Conservation (phyloP, 2,113 vertebrate species). For the Lasiurus borealis region DNA sequence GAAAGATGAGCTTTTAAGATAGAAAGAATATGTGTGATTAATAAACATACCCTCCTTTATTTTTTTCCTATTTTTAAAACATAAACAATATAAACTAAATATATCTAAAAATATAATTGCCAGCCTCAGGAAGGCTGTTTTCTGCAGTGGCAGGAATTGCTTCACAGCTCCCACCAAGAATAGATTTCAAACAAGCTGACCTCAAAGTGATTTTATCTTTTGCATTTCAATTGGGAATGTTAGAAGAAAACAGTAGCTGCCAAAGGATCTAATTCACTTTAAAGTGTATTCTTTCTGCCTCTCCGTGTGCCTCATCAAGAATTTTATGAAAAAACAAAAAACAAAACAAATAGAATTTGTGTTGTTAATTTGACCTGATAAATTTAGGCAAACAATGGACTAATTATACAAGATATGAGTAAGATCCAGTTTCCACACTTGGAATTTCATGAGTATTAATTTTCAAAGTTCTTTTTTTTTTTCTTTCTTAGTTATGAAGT, state of each 20-base stretch:
- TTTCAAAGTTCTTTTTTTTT: background rate
- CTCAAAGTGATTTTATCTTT: background rate
- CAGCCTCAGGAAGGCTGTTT: background rate
- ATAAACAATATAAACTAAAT: constrained; percentile 1
- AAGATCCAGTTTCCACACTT: background rate
- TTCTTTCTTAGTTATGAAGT: too few species aligned
- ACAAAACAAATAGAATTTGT: background rate
- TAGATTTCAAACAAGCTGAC: background rate
- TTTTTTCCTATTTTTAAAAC: background rate
- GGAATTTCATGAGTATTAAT: background rate
- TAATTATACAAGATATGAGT: background rate
- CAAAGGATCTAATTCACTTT: background rate
- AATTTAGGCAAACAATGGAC: background rate
- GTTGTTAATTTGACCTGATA: background rate
- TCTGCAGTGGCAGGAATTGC: background rate
- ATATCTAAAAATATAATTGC: background rate
- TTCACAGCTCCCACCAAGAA: background rate
- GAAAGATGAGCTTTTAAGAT: background rate
- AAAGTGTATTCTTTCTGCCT: background rate
- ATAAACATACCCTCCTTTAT: background rate
- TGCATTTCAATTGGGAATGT: background rate
- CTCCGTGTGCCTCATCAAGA: background rate
- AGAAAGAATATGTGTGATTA: background rate
- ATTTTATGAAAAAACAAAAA: background rate
- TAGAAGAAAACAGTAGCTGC: background rate